A percentile compares a stretch with the other conserved stretches of the same genome.
phyloP scores from a whole-genome alignment of 1,140 invertebrate genomes.

The Heliconius nattereri region DNA sequence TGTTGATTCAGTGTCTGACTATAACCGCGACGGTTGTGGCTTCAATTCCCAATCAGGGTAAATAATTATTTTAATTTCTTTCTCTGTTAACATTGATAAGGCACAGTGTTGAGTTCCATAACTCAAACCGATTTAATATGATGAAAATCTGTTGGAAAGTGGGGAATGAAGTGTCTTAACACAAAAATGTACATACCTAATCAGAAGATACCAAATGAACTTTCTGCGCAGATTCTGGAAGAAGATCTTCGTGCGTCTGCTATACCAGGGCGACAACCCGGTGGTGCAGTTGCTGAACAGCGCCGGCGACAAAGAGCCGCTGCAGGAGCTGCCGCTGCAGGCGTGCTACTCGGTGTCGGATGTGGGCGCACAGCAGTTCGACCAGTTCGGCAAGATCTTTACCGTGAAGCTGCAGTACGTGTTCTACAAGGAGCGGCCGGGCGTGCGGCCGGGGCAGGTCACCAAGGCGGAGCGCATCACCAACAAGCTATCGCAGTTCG shows the following conservation, averaged over 20 bases:
- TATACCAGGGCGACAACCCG: constrained; percentile 90
- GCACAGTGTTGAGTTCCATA: too few species aligned
- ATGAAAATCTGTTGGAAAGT: too few species aligned
- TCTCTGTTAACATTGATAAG: too few species aligned
- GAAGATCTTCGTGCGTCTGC: constrained; percentile 94
- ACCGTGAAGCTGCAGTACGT: constrained; percentile 99
- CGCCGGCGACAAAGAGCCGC: constrained; percentile 93
- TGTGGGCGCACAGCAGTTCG: constrained; percentile 97
- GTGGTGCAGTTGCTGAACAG: constrained; percentile 93
- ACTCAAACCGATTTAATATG: too few species aligned
- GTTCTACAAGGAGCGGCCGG: constrained; percentile 98
- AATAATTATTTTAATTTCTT: too few species aligned
- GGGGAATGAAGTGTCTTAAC: too few species aligned
- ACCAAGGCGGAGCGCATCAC: constrained; percentile 95
- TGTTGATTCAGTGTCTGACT: too few species aligned
- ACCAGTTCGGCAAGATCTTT: constrained; percentile 99
- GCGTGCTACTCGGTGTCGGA: constrained; percentile 96
- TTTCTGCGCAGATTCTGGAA: constrained; percentile 93
- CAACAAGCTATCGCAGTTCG: constrained; percentile 95
- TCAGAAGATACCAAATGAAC: neutral
- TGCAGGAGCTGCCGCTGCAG: constrained; percentile 95
- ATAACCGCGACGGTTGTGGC: too few species aligned
- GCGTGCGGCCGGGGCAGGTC: constrained; percentile 96
- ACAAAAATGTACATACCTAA: neutral
- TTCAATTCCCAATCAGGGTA: too few species aligned